Percentiles rank a stretch among this genome's conserved stretches.
These are phyloP conservation scores for Pachypeltis micranthus DNA, from an alignment of 1,140 invertebrate genomes.

Conservation along the genomic window DNA sequence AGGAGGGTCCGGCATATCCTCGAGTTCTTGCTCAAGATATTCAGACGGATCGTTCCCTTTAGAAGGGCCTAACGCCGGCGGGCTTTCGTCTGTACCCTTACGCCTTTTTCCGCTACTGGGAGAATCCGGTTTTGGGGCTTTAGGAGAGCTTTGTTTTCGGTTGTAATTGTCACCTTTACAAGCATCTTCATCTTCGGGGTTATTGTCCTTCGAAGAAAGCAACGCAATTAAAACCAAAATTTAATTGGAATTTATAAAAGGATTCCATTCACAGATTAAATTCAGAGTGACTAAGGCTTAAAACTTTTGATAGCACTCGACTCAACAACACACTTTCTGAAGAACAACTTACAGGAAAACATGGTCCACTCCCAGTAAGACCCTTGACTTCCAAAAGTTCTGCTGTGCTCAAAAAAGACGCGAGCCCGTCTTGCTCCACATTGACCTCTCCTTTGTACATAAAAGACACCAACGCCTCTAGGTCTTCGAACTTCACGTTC, in stretches of 20 bases:
- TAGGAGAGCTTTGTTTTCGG: slow-evolving; percentile 14
- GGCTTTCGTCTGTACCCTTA: slow-evolving; percentile 2
- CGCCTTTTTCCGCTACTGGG: slow-evolving; percentile 10
- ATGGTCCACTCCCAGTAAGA: slow-evolving; percentile 39
- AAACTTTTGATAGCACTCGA: too few relatives aligned
- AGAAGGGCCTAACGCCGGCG: neutral
- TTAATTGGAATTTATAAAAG: too few relatives aligned
- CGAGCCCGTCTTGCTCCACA: slow-evolving; percentile 48
- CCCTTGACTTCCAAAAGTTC: slow-evolving; percentile 52
- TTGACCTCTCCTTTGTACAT: slow-evolving; percentile 66
- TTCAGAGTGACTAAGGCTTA: neutral
- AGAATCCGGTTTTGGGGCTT: slow-evolving; percentile 11
- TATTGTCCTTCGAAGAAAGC: neutral
- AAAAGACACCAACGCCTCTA: slow-evolving; percentile 68
- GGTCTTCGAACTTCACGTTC: slow-evolving; percentile 68
- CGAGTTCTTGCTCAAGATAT: neutral
- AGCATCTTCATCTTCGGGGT: neutral
- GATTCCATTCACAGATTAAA: neutral
- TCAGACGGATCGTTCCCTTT: neutral
- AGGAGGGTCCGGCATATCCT: slow-evolving; percentile 1
- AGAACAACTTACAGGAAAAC: neutral
- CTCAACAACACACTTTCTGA: too few relatives aligned
- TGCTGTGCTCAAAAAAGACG: slow-evolving; percentile 49
- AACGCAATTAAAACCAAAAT: too few relatives aligned
- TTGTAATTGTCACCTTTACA: neutral